Conservation (phyloP, 2,797 vertebrate species). For the Sphenodon punctatus region DNA sequence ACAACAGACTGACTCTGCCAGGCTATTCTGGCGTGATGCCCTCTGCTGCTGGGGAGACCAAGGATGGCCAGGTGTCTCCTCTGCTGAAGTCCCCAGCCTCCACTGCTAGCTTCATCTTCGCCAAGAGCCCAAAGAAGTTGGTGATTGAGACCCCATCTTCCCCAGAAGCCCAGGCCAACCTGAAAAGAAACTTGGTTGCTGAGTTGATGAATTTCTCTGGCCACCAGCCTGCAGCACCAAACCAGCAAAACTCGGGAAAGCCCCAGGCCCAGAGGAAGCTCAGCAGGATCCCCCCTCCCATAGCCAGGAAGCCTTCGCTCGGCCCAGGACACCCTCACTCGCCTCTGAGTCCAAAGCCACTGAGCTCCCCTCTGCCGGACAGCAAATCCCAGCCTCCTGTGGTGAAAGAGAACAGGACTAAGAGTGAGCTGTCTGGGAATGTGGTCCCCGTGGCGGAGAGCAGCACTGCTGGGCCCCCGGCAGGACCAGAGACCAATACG, state of each 20-base stretch:
- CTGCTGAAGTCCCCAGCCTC: constrained; percentile 82
- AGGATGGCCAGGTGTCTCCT: constrained; percentile 44
- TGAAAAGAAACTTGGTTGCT: constrained; percentile 79
- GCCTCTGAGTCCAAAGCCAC: constrained; percentile 30
- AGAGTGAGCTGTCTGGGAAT: constrained; percentile 58
- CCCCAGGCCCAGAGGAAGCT: constrained; percentile 69
- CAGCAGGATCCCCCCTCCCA: constrained; percentile 88
- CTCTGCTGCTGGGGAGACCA: accelerated
- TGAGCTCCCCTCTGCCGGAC: neutral
- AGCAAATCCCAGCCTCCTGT: constrained; percentile 27
- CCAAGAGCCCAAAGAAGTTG: constrained; percentile 87
- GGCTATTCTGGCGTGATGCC: neutral
- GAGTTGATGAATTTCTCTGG: constrained; percentile 81
- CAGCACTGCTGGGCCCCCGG: constrained; percentile 61
- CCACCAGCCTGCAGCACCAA: constrained; percentile 39
- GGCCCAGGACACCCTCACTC: constrained; percentile 36
- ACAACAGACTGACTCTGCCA: accelerated
- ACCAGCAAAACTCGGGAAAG: neutral
- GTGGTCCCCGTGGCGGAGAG: neutral
- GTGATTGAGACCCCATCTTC: constrained; percentile 80
- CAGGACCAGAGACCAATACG: constrained; percentile 69
- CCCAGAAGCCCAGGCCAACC: constrained; percentile 73
- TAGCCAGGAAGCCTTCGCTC: constrained; percentile 88
- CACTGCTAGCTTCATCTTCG: constrained; percentile 94
- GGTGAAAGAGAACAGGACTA: constrained; percentile 61